These are phyloP conservation scores for Mamestra configurata DNA, from an alignment of 1,140 invertebrate genomes.

Conservation along the genomic window DNA sequence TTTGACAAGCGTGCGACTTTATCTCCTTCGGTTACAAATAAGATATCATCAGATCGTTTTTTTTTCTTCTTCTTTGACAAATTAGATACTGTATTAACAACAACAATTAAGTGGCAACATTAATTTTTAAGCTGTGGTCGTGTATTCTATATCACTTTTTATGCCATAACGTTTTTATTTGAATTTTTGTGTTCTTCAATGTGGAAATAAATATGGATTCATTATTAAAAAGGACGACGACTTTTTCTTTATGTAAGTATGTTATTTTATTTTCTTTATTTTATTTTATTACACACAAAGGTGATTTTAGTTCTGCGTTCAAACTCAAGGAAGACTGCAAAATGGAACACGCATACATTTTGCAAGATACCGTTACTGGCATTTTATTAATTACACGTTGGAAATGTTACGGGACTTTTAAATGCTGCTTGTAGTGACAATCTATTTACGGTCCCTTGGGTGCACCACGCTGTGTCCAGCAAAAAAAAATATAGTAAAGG, in stretches of 20 bases:
- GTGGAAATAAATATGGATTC: not conserved
- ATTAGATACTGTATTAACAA: conserved; percentile 53
- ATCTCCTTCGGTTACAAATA: conserved; percentile 58
- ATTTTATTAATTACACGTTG: conserved; percentile 37
- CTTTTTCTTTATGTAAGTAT: not conserved
- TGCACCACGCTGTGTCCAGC: conserved; percentile 18
- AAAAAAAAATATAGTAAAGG: conserved; percentile 8
- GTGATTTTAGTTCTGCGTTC: conserved; percentile 5
- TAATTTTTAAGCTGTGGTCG: conserved; percentile 48
- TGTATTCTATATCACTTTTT: conserved; percentile 32
- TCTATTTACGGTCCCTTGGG: conserved; percentile 35
- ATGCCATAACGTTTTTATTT: conserved; percentile 30
- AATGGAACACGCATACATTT: conserved; percentile 31
- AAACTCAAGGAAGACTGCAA: conserved; percentile 7
- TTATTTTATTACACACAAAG: not conserved
- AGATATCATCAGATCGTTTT: conserved; percentile 50
- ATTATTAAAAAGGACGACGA: not conserved
- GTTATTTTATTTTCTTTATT: conserved; percentile 4
- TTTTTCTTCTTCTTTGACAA: conserved; percentile 47
- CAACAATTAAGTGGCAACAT: conserved; percentile 50
- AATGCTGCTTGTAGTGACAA: conserved; percentile 40
- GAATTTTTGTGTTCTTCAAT: conserved; percentile 10
- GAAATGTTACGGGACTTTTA: conserved; percentile 37
- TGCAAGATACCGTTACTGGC: conserved; percentile 24
- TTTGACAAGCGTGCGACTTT: conserved; percentile 80